Evolutionary conservation across 2,888 invertebrate species (phyloP).

Genomic region (Cerastoderma edule): DNA sequence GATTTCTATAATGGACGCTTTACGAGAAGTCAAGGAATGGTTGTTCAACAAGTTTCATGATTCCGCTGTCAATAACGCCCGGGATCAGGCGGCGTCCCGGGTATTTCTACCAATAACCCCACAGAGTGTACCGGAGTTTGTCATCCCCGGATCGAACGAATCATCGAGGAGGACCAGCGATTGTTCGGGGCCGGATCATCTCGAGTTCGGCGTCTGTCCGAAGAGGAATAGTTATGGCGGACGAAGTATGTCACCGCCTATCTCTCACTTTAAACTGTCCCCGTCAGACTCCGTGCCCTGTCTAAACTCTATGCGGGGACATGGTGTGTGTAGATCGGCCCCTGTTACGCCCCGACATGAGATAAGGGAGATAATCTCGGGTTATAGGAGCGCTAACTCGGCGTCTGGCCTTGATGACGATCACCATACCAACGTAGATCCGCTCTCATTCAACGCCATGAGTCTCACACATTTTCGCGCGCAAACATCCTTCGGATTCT

Average conservation of each 20-base stretch:
- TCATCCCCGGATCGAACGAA: slow-evolving; percentile 76
- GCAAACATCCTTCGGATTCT: slow-evolving; percentile 73
- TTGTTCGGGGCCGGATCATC: slow-evolving; percentile 57
- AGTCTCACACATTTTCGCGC: slow-evolving; percentile 72
- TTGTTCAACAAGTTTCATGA: slow-evolving; percentile 72
- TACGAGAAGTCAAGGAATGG: slow-evolving; percentile 77
- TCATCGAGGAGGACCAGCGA: slow-evolving; percentile 73
- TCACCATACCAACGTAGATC: slow-evolving; percentile 72
- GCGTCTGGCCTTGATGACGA: slow-evolving; percentile 36
- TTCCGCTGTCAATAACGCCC: slow-evolving; percentile 27
- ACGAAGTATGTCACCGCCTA: slow-evolving; percentile 56
- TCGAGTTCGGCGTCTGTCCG: slow-evolving; percentile 30
- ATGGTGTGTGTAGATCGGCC: slow-evolving; percentile 59
- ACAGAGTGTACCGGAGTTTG: slow-evolving; percentile 77
- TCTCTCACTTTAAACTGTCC: slow-evolving; percentile 36
- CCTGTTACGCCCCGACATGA: slow-evolving; percentile 75
- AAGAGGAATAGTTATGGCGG: slow-evolving; percentile 67
- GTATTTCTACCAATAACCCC: slow-evolving; percentile 71
- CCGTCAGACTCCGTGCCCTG: slow-evolving; percentile 54
- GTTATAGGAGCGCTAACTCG: slow-evolving; percentile 24
- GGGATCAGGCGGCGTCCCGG: slow-evolving; percentile 21
- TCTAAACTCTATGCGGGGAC: slow-evolving; percentile 35
- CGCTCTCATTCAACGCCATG: slow-evolving; percentile 72
- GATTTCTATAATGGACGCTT: slow-evolving; percentile 67
- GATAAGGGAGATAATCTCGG: slow-evolving; percentile 44